Evolutionary conservation across 2,113 vertebrate species (phyloP).

Genomic region (Pygoscelis antarcticus): DNA sequence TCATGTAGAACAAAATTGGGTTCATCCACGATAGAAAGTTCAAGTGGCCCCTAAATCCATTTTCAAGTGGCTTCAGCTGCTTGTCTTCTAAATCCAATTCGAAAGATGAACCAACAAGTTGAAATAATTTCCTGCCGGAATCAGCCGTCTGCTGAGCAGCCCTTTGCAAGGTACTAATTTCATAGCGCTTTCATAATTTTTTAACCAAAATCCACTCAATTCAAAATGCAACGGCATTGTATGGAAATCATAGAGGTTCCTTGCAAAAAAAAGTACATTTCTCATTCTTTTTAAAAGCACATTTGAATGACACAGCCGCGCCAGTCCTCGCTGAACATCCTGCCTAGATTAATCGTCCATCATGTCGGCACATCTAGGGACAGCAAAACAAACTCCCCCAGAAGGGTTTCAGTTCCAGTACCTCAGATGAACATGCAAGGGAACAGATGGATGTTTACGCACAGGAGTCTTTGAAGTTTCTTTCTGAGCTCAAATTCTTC

Average conservation of each 20-base stretch:
- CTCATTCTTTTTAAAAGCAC: background rate
- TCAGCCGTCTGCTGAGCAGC: background rate
- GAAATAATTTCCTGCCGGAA: conserved; percentile 24
- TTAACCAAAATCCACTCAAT: background rate
- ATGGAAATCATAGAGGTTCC: background rate
- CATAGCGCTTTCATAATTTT: background rate
- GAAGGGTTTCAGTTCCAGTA: background rate
- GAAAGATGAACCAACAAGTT: background rate
- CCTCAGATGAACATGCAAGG: background rate
- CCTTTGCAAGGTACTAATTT: conserved; percentile 1
- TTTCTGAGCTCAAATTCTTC: background rate
- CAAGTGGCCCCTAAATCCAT: conserved; percentile 51
- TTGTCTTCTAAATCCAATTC: conserved; percentile 53
- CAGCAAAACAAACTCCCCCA: background rate
- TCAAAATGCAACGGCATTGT: background rate
- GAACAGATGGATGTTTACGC: background rate
- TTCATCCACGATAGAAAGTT: background rate
- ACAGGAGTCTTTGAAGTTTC: background rate
- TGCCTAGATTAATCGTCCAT: background rate
- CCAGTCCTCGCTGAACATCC: background rate
- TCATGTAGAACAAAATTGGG: conserved; percentile 9
- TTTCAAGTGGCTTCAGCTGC: conserved; percentile 60
- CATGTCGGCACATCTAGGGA: background rate
- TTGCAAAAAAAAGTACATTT: background rate
- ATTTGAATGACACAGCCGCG: background rate